Evolutionary conservation across 2,888 invertebrate species (phyloP).

Genomic region (Sesia bembeciformis): DNA sequence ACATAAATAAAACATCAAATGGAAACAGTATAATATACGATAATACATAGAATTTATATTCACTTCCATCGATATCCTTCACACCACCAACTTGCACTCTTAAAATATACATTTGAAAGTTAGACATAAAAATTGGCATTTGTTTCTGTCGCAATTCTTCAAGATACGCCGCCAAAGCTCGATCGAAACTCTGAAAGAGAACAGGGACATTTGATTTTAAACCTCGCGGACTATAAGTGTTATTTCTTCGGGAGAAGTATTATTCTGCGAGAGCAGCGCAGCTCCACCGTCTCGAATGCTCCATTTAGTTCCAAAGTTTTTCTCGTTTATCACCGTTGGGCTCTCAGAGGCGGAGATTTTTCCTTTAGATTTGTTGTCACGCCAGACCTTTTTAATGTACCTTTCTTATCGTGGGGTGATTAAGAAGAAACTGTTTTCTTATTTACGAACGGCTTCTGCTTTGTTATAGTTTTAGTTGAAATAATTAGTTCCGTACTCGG

Average conservation of each 20-base stretch:
- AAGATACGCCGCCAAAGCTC: slow-evolving; percentile 42
- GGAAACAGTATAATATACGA: no score
- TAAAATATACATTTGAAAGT: no score
- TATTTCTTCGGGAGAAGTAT: slow-evolving; percentile 72
- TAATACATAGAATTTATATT: no score
- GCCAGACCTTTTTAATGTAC: slow-evolving; percentile 75
- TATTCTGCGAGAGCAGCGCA: slow-evolving; percentile 70
- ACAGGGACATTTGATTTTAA: slow-evolving; percentile 72
- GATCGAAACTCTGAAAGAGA: slow-evolving; percentile 47
- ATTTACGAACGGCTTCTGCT: not conserved
- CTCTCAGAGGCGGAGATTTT: slow-evolving; percentile 73
- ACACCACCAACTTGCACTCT: no score
- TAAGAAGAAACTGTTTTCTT: slow-evolving; percentile 25
- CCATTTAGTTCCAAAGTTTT: slow-evolving; percentile 75
- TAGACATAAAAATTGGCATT: slow-evolving; percentile 31
- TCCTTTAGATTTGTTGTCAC: slow-evolving; percentile 76
- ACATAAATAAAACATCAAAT: no score
- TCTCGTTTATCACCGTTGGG: slow-evolving; percentile 75
- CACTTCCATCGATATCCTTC: no score
- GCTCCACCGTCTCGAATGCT: slow-evolving; percentile 71
- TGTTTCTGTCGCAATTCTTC: slow-evolving; percentile 43
- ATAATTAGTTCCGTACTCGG: not conserved
- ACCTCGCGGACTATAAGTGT: slow-evolving; percentile 73
- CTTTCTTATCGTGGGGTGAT: slow-evolving; percentile 65
- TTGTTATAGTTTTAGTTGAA: not conserved